These are phyloP conservation scores for Clanis bilineata DNA, from an alignment of 2,888 invertebrate genomes.

Conservation along the genomic window DNA sequence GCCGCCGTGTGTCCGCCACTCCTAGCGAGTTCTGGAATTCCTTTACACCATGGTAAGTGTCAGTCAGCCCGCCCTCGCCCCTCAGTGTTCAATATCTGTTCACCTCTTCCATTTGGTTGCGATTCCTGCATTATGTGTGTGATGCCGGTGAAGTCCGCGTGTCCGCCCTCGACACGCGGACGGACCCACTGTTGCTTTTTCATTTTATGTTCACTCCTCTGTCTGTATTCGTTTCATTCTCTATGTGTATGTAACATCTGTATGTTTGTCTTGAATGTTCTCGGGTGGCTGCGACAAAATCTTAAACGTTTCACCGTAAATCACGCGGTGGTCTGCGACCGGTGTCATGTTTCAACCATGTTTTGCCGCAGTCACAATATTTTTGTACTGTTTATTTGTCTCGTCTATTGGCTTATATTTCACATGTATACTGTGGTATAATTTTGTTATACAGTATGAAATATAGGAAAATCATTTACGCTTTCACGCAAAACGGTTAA, in stretches of 20 bases:
- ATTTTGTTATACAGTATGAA: slow-evolving; percentile 73
- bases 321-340: slow-evolving; percentile 42
- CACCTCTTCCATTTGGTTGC: slow-evolving; percentile 81
- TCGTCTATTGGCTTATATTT: slow-evolving; percentile 80
- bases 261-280: slow-evolving; percentile 82
- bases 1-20: slow-evolving; percentile 86
- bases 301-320: slow-evolving; percentile 44
- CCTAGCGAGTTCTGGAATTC: slow-evolving; percentile 99
- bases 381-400: slow-evolving; percentile 80
- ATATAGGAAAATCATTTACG: slow-evolving; percentile 82
- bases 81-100: slow-evolving; percentile 82
- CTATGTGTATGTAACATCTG: slow-evolving; percentile 83
- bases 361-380: slow-evolving; percentile 75
- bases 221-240: slow-evolving; percentile 82
- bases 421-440: slow-evolving; percentile 70
- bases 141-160: slow-evolving; percentile 73
- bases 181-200: slow-evolving; percentile 76
- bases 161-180: slow-evolving; percentile 71
- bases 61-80: slow-evolving; percentile 84
- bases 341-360: slow-evolving; percentile 42
- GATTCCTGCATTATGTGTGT: slow-evolving; percentile 81
- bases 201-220: slow-evolving; percentile 79
- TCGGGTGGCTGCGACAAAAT: slow-evolving; percentile 75
- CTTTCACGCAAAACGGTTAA: slow-evolving; percentile 80
- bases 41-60: slow-evolving; percentile 99